Conservation (phyloP, 1,140 invertebrate species). For the Temnothorax curvispinosus region DNA sequence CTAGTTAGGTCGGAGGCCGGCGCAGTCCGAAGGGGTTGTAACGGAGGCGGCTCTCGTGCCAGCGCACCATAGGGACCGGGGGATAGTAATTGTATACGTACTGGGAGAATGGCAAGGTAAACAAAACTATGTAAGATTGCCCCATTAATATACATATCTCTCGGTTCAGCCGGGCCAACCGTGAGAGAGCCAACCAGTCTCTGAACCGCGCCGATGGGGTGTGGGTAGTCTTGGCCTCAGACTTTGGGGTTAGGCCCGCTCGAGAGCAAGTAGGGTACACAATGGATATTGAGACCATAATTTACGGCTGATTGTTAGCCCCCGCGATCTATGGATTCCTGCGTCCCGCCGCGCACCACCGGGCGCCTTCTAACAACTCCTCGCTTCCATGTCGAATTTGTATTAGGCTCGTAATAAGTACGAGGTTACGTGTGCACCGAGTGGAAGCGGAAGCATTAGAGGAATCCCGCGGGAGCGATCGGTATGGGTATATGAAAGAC, state of each 20-base stretch:
- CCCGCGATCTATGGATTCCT: slow-evolving; percentile 85
- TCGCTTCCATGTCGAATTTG: slow-evolving; percentile 79
- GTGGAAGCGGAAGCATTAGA: slow-evolving; percentile 37
- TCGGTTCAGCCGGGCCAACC: slow-evolving; percentile 81
- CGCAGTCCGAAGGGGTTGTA: slow-evolving; percentile 26
- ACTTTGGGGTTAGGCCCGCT: slow-evolving; percentile 83
- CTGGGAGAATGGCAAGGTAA: slow-evolving; percentile 86
- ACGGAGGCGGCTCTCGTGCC: slow-evolving; percentile 62
- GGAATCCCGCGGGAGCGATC: slow-evolving; percentile 63
- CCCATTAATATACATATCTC: slow-evolving; percentile 87
- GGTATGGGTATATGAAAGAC: slow-evolving; percentile 49
- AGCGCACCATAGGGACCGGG: slow-evolving; percentile 66
- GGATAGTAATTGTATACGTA: slow-evolving; percentile 86
- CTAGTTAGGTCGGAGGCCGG: slow-evolving; percentile 58
- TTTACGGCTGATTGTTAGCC: slow-evolving; percentile 86
- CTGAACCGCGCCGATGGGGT: slow-evolving; percentile 70
- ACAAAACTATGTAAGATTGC: slow-evolving; percentile 87
- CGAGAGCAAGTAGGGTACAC: slow-evolving; percentile 83
- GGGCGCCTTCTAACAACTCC: slow-evolving; percentile 75
- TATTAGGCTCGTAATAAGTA: slow-evolving; percentile 79
- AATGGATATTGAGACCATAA: slow-evolving; percentile 87
- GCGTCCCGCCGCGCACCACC: slow-evolving; percentile 71
- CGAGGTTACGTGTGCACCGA: slow-evolving; percentile 31
- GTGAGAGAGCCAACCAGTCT: slow-evolving; percentile 72
- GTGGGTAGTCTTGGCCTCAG: slow-evolving; percentile 85